Conservation (phyloP, 2,888 invertebrate species). For the Neoaliturus tenellus region DNA sequence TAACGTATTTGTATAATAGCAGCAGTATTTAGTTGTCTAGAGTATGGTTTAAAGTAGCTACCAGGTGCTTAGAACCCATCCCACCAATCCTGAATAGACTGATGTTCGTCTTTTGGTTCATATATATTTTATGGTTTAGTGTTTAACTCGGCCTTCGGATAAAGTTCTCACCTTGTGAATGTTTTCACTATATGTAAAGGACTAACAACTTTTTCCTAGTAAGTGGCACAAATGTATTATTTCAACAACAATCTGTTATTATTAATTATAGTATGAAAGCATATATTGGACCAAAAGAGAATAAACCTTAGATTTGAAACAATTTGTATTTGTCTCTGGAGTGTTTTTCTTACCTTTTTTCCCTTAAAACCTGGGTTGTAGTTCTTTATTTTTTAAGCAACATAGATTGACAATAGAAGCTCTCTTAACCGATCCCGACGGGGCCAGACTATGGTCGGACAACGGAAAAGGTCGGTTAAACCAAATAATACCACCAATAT, state of each 20-base stretch:
- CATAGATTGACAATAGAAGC: no score
- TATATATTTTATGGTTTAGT: constrained; percentile 1
- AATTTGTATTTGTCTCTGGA: background rate
- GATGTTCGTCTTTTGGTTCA: constrained; percentile 39
- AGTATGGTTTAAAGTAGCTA: constrained; percentile 5
- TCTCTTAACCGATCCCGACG: no score
- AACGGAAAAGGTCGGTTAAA: no score
- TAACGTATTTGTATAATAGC: background rate
- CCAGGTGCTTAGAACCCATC: constrained; percentile 41
- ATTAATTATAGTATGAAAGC: constrained; percentile 19
- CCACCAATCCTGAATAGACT: constrained; percentile 44
- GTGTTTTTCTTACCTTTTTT: background rate
- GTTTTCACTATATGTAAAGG: background rate
- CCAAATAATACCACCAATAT: no score
- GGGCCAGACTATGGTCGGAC: no score
- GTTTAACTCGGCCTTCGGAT: background rate
- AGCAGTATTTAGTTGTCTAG: constrained; percentile 36
- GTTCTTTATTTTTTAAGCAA: no score
- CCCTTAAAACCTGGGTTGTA: no score
- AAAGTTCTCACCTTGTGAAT: background rate
- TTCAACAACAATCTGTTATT: background rate
- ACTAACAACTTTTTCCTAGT: background rate
- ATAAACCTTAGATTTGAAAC: constrained; percentile 48
- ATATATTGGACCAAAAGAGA: constrained; percentile 52
- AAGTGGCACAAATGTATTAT: background rate